phyloP scores from a whole-genome alignment of 2,888 invertebrate genomes.

The Thymelicus lineola region DNA sequence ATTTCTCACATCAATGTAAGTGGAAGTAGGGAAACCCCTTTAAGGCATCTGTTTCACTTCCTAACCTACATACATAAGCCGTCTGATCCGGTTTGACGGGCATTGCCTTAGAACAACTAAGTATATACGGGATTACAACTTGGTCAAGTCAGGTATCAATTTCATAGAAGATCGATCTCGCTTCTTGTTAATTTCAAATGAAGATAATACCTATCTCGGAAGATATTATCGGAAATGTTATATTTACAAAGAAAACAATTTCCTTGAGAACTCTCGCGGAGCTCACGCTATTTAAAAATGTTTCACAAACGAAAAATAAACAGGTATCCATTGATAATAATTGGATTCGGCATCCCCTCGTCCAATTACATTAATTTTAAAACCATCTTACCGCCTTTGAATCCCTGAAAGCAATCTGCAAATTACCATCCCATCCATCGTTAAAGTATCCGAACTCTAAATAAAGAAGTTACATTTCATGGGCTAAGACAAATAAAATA shows the following conservation, averaged over 20 bases:
- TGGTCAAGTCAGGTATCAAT: neutral
- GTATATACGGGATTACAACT: constrained; percentile 16
- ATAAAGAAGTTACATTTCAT: constrained; percentile 30
- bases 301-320: neutral
- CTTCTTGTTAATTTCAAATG: too few relatives aligned
- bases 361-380: constrained; percentile 23
- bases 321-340: neutral
- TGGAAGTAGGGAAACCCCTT: neutral
- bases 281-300: neutral
- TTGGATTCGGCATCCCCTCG: neutral
- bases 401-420: constrained; percentile 19
- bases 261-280: too few relatives aligned
- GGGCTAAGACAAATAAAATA: constrained; percentile 31
- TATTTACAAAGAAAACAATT: too few relatives aligned
- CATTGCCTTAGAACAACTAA: constrained; percentile 7
- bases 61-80: constrained; percentile 26
- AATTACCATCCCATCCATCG: constrained; percentile 21
- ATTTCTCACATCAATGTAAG: neutral
- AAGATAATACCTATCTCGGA: too few relatives aligned
- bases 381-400: constrained; percentile 1
- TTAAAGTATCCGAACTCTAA: constrained; percentile 11
- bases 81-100: constrained; percentile 24
- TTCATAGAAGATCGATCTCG: neutral
- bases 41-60: constrained; percentile 16
- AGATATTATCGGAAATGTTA: too few relatives aligned